phyloP scores from a whole-genome alignment of 2,888 invertebrate species.

The Andrena flavipes region DNA sequence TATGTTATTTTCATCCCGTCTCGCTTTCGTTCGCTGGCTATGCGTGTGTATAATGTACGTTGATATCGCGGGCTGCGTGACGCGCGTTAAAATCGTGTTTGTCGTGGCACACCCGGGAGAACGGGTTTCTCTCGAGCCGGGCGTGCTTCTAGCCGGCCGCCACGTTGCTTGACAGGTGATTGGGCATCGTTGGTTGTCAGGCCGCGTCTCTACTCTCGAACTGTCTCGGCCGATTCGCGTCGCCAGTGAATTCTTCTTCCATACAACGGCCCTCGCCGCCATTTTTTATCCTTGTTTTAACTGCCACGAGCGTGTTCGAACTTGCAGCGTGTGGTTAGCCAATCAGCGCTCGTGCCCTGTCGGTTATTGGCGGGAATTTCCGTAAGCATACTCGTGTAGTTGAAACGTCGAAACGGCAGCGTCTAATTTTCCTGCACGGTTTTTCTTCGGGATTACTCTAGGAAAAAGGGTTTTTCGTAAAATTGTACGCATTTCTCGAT shows the following conservation, averaged over 20 bases:
- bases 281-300: constrained; percentile 31
- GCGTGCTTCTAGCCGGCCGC: constrained; percentile 56
- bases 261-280: background rate
- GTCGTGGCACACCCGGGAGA: constrained; percentile 41
- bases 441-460: background rate
- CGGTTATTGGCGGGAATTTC: constrained; percentile 49
- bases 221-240: constrained; percentile 28
- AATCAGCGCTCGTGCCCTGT: background rate
- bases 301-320: constrained; percentile 15
- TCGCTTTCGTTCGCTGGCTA: constrained; percentile 23
- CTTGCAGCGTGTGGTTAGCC: background rate
- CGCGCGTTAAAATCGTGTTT: constrained; percentile 37
- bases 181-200: constrained; percentile 56
- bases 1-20: background rate
- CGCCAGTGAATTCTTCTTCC: background rate
- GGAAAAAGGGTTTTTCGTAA: background rate
- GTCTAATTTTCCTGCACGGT: background rate
- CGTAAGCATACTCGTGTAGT: background rate
- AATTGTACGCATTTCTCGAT: background rate
- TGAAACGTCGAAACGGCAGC: background rate
- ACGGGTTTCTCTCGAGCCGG: constrained; percentile 49
- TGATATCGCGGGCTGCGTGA: constrained; percentile 19
- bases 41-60: background rate
- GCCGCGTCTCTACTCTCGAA: constrained; percentile 42
- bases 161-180: constrained; percentile 66